Conservation (phyloP, 1,140 invertebrate genomes). For the Kradibia gibbosae region DNA sequence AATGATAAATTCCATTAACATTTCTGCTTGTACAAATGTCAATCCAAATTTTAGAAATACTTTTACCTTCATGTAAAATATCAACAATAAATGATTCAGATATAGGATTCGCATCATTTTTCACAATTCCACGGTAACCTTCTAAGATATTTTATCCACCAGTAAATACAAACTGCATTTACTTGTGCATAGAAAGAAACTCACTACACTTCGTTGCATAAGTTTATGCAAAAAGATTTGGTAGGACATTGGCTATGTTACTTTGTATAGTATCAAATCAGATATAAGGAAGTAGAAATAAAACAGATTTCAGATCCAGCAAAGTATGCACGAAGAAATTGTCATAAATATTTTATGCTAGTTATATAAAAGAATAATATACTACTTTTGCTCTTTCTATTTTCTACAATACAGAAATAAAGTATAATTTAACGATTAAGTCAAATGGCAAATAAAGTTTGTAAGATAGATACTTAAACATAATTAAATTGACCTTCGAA, state of each 20-base stretch:
- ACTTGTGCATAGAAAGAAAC: conserved; percentile 8
- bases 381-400: no score
- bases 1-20: background rate
- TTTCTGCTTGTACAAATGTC: conserved; percentile 4
- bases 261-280: background rate
- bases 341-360: no score
- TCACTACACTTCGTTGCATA: conserved; percentile 45
- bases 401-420: no score
- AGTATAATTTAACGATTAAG: no score
- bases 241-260: conserved; percentile 57
- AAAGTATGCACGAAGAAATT: no score
- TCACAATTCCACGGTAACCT: background rate
- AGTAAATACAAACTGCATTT: conserved; percentile 44
- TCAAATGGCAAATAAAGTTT: no score
- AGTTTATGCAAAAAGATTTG: conserved; percentile 66
- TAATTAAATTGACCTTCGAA: no score
- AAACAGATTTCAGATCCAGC: background rate
- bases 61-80: background rate
- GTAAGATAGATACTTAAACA: no score
- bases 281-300: background rate
- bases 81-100: background rate
- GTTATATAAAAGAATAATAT: no score
- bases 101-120: conserved; percentile 27
- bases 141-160: conserved; percentile 22
- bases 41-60: background rate